These are phyloP conservation scores for Nymphicus hollandicus DNA, from an alignment of 2,113 vertebrate species.

Conservation along the genomic window DNA sequence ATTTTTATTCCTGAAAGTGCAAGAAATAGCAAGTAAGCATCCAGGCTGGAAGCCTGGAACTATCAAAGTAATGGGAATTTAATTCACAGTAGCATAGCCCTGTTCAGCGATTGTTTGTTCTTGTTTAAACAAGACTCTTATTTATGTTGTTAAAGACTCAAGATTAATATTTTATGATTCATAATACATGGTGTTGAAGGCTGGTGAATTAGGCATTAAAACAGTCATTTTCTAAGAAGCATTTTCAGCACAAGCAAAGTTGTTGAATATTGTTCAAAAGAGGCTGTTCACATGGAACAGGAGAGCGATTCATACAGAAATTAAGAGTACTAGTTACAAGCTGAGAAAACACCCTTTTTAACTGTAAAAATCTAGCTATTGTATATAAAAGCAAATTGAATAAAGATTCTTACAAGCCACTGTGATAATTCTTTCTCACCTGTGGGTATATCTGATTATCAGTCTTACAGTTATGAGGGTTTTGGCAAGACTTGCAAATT, in stretches of 20 bases:
- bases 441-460: constrained; percentile 55
- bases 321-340: not conserved
- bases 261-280: not conserved
- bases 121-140: constrained; percentile 63
- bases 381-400: not conserved
- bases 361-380: not conserved
- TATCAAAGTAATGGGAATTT: not conserved
- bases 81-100: constrained; percentile 4
- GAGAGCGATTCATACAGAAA: not conserved
- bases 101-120: constrained; percentile 27
- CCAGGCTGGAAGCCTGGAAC: not conserved
- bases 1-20: not conserved
- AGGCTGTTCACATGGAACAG: not conserved
- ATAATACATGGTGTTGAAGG: constrained; percentile 21
- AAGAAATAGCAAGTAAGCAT: not conserved
- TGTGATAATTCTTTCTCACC: constrained; percentile 29
- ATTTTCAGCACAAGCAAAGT: not conserved
- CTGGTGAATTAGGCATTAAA: not conserved
- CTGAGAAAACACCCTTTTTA: not conserved
- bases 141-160: constrained; percentile 54
- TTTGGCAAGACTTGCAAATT: constrained; percentile 57
- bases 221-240: not conserved
- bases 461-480: not conserved
- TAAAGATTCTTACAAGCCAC: not conserved
- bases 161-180: constrained; percentile 67